phyloP scores from a whole-genome alignment of 2,797 vertebrate species.

The Eulemur rubriventer region DNA sequence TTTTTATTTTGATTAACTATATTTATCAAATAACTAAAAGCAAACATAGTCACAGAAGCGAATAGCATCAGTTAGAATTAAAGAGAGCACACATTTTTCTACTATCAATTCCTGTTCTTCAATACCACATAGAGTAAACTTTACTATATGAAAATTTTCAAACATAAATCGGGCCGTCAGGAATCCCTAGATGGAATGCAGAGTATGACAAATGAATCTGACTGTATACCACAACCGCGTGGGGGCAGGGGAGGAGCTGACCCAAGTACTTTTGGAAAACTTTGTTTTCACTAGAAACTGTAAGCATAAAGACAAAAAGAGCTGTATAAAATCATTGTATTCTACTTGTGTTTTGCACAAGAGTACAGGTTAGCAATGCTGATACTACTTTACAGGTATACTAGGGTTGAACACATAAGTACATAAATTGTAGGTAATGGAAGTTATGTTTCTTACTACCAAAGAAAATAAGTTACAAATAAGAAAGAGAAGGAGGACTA shows the following conservation, averaged over 20 bases:
- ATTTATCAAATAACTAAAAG: too few species aligned
- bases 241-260: background rate
- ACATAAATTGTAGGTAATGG: background rate
- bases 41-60: too few species aligned
- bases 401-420: background rate
- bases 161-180: background rate
- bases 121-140: background rate
- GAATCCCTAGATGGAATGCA: background rate
- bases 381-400: background rate
- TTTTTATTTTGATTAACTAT: too few species aligned
- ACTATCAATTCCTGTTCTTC: too few species aligned
- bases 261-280: background rate
- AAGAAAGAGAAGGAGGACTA: background rate
- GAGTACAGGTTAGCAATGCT: background rate
- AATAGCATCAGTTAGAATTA: too few species aligned
- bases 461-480: conserved; percentile 7
- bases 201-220: background rate
- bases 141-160: background rate
- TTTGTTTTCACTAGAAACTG: background rate
- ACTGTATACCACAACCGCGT: background rate
- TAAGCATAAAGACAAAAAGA: background rate
- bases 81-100: too few species aligned
- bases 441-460: background rate
- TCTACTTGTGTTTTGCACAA: background rate
- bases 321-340: background rate